Base-by-base conservation (phyloP, 2,888 invertebrate species). In the Callyntrura sp. region DNA sequence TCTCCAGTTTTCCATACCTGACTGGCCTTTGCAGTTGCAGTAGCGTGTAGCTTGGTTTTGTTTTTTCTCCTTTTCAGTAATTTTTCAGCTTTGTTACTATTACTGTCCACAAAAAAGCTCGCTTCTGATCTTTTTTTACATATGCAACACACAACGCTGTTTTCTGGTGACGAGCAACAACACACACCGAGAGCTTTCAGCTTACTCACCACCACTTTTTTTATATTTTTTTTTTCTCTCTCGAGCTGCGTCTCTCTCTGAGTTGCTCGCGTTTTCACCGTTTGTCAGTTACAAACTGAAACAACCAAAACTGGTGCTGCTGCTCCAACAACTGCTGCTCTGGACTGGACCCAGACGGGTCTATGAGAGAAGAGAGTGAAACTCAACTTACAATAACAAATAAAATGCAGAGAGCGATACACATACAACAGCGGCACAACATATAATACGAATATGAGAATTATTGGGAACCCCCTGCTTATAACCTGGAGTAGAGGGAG, bases 241-340 rank as follows among this genome's bases (percentile, higher is more conserved):
- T 68, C 65, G n/a, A 48, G 48, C 73, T 73, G n/a, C n/a, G n/a
- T n/a, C n/a, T n/a, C 85, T 65, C n/a, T n/a, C n/a, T n/a, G n/a
- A n/a, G n/a, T n/a, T n/a, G 14, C 60, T 87, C 87, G 28, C 79
- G 28, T 79, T 79, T 76, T 81, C 87, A 83, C 88, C 82, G 88
- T 88, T 88, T 88, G 88, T 88, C 88, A 88, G 88, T 88, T 88
- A 88, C 78, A 79, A 79, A 79, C 79, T 57, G 79, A 79, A n/a
- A n/a, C n/a, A n/a, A n/a, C n/a, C n/a, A n/a, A n/a, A n/a, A 20
- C 14, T 35, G 17, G 35, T 57, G 79, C 17, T 57, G 28, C 35
- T 79, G 79, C 76, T 23, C 14, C n/a, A n/a, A n/a, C n/a, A n/a
- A n/a, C 76, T 76, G 45, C 62, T 62, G 62, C 25, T 20, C 12